These are phyloP conservation scores for Myrmecobius fasciatus DNA, from an alignment of 2,113 vertebrate species.

Conservation along the genomic window DNA sequence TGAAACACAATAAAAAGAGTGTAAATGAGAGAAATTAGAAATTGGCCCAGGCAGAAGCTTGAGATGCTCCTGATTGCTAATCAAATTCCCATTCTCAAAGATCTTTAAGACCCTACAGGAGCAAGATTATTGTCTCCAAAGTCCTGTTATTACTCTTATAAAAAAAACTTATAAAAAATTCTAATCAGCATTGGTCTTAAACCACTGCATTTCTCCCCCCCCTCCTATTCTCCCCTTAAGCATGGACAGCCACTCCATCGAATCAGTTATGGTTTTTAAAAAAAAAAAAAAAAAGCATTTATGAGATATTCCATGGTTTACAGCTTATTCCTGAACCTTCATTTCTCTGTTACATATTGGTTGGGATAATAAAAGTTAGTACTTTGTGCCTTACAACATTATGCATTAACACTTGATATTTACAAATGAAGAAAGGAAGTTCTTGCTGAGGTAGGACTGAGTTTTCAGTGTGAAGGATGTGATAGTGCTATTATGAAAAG, in stretches of 20 bases:
- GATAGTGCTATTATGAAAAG: not conserved
- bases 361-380: slow-evolving; percentile 58
- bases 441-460: not conserved
- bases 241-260: not conserved
- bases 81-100: slow-evolving; percentile 61
- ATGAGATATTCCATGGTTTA: slow-evolving; percentile 48
- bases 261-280: not conserved
- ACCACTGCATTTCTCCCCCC: slow-evolving; percentile 17
- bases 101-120: slow-evolving; percentile 71
- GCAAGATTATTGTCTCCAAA: slow-evolving; percentile 67
- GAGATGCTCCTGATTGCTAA: slow-evolving; percentile 61
- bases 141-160: slow-evolving; percentile 61
- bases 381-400: slow-evolving; percentile 6
- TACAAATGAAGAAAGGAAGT: not conserved
- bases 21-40: not conserved
- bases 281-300: slow-evolving; percentile 54
- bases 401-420: slow-evolving; percentile 38
- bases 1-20: slow-evolving; percentile 42
- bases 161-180: slow-evolving; percentile 69
- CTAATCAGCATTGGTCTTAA: slow-evolving; percentile 74
- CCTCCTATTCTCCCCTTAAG: slow-evolving; percentile 18
- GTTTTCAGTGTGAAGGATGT: not conserved
- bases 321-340: slow-evolving; percentile 40
- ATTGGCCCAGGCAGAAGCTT: slow-evolving; percentile 21
- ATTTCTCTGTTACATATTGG: slow-evolving; percentile 33